Evolutionary conservation across 2,113 vertebrate genomes (phyloP), one percentile per base, ranked within the genome.

Genomic region (Cervus canadensis): DNA sequence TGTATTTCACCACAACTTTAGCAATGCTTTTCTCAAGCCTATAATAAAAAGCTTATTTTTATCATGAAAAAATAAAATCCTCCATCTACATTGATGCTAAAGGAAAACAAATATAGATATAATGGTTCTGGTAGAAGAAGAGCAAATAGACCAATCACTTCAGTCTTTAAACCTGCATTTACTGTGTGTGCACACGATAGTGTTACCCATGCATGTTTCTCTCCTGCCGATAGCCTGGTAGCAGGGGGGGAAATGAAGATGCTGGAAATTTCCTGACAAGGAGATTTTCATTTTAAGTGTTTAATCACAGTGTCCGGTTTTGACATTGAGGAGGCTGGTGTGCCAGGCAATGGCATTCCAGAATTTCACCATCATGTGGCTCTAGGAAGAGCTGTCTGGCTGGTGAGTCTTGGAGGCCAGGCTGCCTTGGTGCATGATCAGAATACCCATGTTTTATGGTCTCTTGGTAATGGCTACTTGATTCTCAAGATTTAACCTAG

Each of bases 21-120:
- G 60, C 97, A 71, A 91, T 91, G 64, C 45, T 94, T 97, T 81
- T 95, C 95, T 96, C 33, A 97, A 98, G 87, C 59, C 88, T 98
- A 60, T 92, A 98, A 98, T 98, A 97, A 98, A 95, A 97, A 88
- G 91, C 97, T 84, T 95, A 93, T 96, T 90, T 98, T 98, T 98
- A 76, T 23, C 57, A 97, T 30, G 48, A 97, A 96, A 98, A 91
- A 82, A 81, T 45, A 85, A 96, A 67, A 97, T 60, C 89, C 60
- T 95, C 83, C 92, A 67, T 48, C 89, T 94, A 98, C 40, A 94
- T 0, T 86, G 67, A 97, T 79, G 71, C 28, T 74, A 62, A 98
- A 87, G 67, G 84, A 93, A 93, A 98, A 83, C 14, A 92, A 96
- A 96, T 83, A 89, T 5, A 83, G 48, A 85, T 25, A 89, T 45